Conservation (phyloP, 2,888 invertebrate species). For the Notocelia uddmanniana region DNA sequence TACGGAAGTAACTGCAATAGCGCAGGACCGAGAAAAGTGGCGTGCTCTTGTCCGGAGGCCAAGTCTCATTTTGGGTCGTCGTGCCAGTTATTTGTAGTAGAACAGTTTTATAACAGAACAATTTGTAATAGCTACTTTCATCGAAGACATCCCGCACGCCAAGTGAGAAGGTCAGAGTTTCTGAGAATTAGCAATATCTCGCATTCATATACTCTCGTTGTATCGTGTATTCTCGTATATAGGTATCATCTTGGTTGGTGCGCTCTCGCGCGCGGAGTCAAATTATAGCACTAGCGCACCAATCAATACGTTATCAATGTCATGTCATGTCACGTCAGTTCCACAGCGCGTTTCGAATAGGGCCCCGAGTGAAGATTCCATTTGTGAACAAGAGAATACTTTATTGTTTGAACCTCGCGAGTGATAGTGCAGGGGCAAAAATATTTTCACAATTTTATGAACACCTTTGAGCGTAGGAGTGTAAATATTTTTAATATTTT, state of each 20-base stretch:
- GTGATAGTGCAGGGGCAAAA: not conserved
- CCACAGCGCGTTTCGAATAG: not conserved
- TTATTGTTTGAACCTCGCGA: not conserved
- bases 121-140: not conserved
- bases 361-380: not conserved
- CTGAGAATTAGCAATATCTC: too few relatives aligned
- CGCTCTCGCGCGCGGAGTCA: not conserved
- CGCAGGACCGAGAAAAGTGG: too few relatives aligned
- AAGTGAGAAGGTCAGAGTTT: too few relatives aligned
- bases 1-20: too few relatives aligned
- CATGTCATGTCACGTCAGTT: not conserved
- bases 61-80: too few relatives aligned
- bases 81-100: too few relatives aligned
- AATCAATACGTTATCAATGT: not conserved
- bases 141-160: not conserved
- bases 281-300: not conserved
- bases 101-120: not conserved
- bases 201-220: too few relatives aligned
- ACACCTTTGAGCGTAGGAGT: not conserved
- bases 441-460: slow-evolving; percentile 1
- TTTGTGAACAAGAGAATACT: not conserved
- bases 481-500: not conserved
- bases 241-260: too few relatives aligned
- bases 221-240: too few relatives aligned
- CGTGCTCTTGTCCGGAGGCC: too few relatives aligned